Base-by-base conservation (phyloP, 2,888 invertebrate species). In the Eupithecia insigniata region DNA sequence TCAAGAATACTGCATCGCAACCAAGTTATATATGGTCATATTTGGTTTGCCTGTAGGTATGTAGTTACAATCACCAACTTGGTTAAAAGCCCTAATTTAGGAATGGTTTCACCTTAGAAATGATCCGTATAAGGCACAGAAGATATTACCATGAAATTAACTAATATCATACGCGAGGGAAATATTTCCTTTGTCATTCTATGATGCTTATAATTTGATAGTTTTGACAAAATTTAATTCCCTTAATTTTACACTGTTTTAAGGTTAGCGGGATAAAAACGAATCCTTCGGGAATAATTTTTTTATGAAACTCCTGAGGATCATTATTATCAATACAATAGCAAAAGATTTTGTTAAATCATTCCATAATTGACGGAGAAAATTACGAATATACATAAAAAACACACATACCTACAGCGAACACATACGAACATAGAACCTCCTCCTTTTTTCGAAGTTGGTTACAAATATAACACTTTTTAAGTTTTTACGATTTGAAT, bases 401-500 rank as follows among this genome's bases (percentile, higher is more conserved):
- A n/a, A n/a, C n/a, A n/a, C n/a, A n/a, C n/a, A n/a, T n/a, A n/a
- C n/a, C n/a, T n/a, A n/a, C n/a, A n/a, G n/a, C n/a, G n/a, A n/a
- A n/a, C n/a, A n/a, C n/a, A n/a, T n/a, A n/a, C n/a, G n/a, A n/a
- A n/a, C n/a, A n/a, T n/a, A n/a, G n/a, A n/a, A n/a, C n/a, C n/a
- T n/a, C n/a, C n/a, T n/a, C n/a, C n/a, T n/a, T n/a, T n/a, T n/a
- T n/a, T n/a, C n/a, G n/a, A n/a, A n/a, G n/a, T n/a, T n/a, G n/a
- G n/a, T n/a, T n/a, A n/a, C n/a, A 60, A 62, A 62, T 32, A 4
- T n/a, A 32, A 22, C 62, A 60, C 61, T 34, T 60, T 30, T 62
- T n/a, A 62, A 1, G 18, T 34, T 60, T 30, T 62, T n/a, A 62
- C 1, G 18, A 61, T 70, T 74, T 71, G 30, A 70, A 71, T 67